These are phyloP conservation scores for Furcifer pardalis DNA, from an alignment of 2,797 vertebrate genomes.

Conservation along the genomic window DNA sequence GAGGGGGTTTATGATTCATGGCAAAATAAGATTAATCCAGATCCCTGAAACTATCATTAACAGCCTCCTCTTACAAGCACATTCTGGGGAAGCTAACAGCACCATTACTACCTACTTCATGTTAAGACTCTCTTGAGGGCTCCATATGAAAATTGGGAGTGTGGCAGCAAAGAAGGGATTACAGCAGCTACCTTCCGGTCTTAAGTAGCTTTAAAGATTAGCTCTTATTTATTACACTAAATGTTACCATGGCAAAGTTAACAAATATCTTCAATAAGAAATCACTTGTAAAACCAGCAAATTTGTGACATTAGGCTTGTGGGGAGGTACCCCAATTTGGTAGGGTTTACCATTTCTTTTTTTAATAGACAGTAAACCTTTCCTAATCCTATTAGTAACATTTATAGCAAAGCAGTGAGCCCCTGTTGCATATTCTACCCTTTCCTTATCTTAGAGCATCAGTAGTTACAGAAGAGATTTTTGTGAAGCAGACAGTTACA, in stretches of 20 bases:
- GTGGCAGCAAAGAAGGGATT: neutral
- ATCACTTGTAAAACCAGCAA: slow-evolving; percentile 26
- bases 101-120: neutral
- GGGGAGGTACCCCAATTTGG: neutral
- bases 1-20: neutral
- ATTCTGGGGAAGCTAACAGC: neutral
- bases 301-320: neutral
- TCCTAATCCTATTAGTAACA: slow-evolving; percentile 37
- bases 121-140: neutral
- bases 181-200: slow-evolving; percentile 15
- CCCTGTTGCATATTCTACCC: slow-evolving; percentile 19
- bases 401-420: slow-evolving; percentile 33
- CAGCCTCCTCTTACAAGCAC: neutral
- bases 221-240: slow-evolving; percentile 17
- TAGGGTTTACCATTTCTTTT: slow-evolving; percentile 29
- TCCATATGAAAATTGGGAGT: neutral
- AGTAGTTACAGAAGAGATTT: slow-evolving; percentile 31
- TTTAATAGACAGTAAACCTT: slow-evolving; percentile 34
- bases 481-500: slow-evolving; percentile 22
- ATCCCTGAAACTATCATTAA: neutral
- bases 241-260: slow-evolving; percentile 23
- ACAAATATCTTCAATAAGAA: slow-evolving; percentile 14
- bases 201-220: slow-evolving; percentile 42
- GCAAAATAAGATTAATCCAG: slow-evolving; percentile 15
- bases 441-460: slow-evolving; percentile 5